phyloP scores from a whole-genome alignment of 2,113 vertebrate genomes.

The Melanotaenia duboulayi region DNA sequence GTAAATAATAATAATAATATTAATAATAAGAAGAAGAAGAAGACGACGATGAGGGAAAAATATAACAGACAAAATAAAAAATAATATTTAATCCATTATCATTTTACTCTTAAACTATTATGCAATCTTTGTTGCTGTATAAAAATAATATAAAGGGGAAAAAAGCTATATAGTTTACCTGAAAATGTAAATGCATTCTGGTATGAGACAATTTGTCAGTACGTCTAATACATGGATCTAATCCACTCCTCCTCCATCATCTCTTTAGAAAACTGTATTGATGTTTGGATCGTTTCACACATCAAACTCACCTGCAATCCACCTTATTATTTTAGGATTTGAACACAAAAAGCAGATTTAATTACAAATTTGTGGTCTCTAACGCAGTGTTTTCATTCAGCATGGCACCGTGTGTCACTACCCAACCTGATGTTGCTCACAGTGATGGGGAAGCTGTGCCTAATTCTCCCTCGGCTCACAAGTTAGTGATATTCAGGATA shows the following conservation, averaged over 20 bases:
- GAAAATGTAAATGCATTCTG: conserved; percentile 52
- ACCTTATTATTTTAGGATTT: conserved; percentile 15
- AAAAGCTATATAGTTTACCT: conserved; percentile 5
- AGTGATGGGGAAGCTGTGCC: conserved; percentile 25
- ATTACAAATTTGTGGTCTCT: neutral
- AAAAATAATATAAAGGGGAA: neutral
- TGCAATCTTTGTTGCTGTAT: neutral
- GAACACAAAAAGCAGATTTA: neutral
- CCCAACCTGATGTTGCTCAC: conserved; percentile 37
- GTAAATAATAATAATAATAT: conserved; percentile 15
- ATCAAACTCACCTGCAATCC: neutral
- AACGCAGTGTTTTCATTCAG: conserved; percentile 14
- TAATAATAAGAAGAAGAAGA: too few species aligned
- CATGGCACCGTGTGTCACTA: conserved; percentile 28
- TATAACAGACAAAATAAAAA: neutral
- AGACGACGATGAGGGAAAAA: too few species aligned
- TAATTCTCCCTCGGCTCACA: conserved; percentile 40
- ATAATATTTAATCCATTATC: conserved; percentile 16
- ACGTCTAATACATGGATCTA: conserved; percentile 26
- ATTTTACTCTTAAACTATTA: conserved; percentile 14
- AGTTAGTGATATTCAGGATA: conserved; percentile 74
- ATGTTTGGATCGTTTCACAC: conserved; percentile 36
- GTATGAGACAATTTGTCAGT: conserved; percentile 56
- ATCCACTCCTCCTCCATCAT: conserved; percentile 33
- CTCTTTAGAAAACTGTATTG: conserved; percentile 18